Evolutionary conservation across 2,888 invertebrate genomes (phyloP).

Genomic region (Cabera pusaria): DNA sequence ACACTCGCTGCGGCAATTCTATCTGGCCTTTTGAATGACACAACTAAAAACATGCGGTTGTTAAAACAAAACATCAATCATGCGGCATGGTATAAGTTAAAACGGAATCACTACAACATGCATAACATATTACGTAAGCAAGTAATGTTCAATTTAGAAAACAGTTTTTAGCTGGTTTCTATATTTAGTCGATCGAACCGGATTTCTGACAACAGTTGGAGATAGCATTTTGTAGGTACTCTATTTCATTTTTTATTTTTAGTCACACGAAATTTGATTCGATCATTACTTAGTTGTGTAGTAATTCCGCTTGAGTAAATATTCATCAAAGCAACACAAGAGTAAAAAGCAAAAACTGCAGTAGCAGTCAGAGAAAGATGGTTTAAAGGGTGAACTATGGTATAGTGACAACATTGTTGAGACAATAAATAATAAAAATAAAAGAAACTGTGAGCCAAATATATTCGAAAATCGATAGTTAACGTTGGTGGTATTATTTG

Average conservation of each 20-base stretch:
- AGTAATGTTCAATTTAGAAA: too few relatives aligned
- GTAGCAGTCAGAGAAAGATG: neutral
- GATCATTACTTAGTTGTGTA: too few relatives aligned
- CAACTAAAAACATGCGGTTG: slow-evolving; percentile 84
- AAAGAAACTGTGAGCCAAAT: too few relatives aligned
- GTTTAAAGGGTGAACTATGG: slow-evolving; percentile 4
- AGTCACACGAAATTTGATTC: too few relatives aligned
- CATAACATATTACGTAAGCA: too few relatives aligned
- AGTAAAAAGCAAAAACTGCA: slow-evolving; percentile 5
- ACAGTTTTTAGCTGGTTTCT: too few relatives aligned
- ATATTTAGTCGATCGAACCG: too few relatives aligned
- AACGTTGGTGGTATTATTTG: too few relatives aligned
- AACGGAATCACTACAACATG: slow-evolving; percentile 2
- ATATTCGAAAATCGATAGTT: too few relatives aligned
- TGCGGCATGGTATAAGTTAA: slow-evolving; percentile 12
- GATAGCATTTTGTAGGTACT: too few relatives aligned
- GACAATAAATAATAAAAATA: slow-evolving; percentile 2
- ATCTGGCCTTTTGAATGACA: slow-evolving; percentile 92
- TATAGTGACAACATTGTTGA: slow-evolving; percentile 5
- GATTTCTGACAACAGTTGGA: too few relatives aligned
- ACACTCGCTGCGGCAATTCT: slow-evolving; percentile 50
- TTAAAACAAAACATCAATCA: slow-evolving; percentile 32
- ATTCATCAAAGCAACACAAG: neutral
- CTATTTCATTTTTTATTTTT: too few relatives aligned
- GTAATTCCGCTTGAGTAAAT: neutral